Evolutionary conservation across 2,113 vertebrate species (phyloP).

Genomic region (Dissostichus mawsoni): DNA sequence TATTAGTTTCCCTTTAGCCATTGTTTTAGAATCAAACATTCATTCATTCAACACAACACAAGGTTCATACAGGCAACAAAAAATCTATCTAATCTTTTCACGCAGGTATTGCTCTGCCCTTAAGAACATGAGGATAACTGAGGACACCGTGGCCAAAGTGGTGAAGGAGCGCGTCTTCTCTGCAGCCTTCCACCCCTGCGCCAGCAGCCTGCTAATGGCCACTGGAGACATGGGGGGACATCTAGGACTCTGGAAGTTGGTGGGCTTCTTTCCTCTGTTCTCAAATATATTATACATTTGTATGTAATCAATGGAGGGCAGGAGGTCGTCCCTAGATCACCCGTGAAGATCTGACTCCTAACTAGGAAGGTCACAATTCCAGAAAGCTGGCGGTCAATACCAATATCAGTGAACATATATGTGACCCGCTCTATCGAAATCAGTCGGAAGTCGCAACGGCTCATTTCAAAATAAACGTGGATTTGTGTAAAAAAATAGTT

Average conservation of each 20-base stretch:
- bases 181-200: constrained; percentile 88
- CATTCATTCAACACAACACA: neutral
- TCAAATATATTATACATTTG: neutral
- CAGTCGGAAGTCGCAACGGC: too few species aligned
- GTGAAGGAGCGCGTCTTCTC: constrained; percentile 83
- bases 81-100: constrained; percentile 27
- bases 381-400: too few species aligned
- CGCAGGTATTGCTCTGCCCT: constrained; percentile 85
- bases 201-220: constrained; percentile 86
- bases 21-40: neutral
- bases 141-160: constrained; percentile 85
- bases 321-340: too few species aligned
- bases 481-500: too few species aligned
- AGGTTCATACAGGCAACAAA: neutral
- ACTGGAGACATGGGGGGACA: constrained; percentile 87
- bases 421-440: too few species aligned
- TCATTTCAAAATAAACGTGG: too few species aligned
- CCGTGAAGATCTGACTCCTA: too few species aligned
- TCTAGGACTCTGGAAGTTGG: constrained; percentile 91
- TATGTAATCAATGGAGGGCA: too few species aligned
- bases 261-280: constrained; percentile 67
- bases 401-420: too few species aligned
- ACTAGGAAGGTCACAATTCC: too few species aligned
- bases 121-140: constrained; percentile 79
- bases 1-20: too few species aligned